Conservation (phyloP, 2,797 vertebrate genomes). For the Selene dorsalis region DNA sequence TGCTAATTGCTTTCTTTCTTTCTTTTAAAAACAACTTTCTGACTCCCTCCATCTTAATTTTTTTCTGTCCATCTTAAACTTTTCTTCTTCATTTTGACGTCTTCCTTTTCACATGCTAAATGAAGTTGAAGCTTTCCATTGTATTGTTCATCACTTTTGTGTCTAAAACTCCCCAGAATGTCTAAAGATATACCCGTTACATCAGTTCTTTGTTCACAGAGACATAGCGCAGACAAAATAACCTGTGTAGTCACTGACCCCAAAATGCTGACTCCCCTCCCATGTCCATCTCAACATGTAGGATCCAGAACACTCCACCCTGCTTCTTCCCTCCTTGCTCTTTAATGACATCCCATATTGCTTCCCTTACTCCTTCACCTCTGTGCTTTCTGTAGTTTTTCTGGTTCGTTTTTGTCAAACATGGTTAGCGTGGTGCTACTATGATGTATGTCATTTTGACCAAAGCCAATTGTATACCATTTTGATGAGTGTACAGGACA, state of each 20-base stretch:
- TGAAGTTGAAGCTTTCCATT: slow-evolving; percentile 30
- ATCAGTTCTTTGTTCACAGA: slow-evolving; percentile 24
- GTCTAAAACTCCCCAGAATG: slow-evolving; percentile 18
- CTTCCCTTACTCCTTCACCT: slow-evolving; percentile 43
- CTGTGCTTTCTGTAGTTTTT: slow-evolving; percentile 55
- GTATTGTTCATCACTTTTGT: slow-evolving; percentile 33
- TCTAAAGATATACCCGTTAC: neutral
- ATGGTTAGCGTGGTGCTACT: slow-evolving; percentile 14
- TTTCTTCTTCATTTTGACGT: neutral
- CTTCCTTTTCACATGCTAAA: slow-evolving; percentile 15
- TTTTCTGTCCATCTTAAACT: neutral
- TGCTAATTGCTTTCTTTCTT: slow-evolving; percentile 9
- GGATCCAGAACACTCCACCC: slow-evolving; percentile 80
- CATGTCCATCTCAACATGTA: slow-evolving; percentile 67
- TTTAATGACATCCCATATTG: slow-evolving; percentile 45
- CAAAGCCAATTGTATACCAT: neutral
- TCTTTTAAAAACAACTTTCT: neutral
- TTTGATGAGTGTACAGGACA: slow-evolving; percentile 12
- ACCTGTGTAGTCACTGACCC: slow-evolving; percentile 40
- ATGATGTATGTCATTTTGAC: slow-evolving; percentile 16
- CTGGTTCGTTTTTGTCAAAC: slow-evolving; percentile 47
- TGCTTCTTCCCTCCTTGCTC: slow-evolving; percentile 21
- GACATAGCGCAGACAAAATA: slow-evolving; percentile 37
- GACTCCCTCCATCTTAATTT: neutral
- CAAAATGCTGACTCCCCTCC: slow-evolving; percentile 27